Evolutionary conservation across 2,888 invertebrate species (phyloP), one percentile per base, ranked within the genome.

Genomic region (Thymelicus sylvestris): DNA sequence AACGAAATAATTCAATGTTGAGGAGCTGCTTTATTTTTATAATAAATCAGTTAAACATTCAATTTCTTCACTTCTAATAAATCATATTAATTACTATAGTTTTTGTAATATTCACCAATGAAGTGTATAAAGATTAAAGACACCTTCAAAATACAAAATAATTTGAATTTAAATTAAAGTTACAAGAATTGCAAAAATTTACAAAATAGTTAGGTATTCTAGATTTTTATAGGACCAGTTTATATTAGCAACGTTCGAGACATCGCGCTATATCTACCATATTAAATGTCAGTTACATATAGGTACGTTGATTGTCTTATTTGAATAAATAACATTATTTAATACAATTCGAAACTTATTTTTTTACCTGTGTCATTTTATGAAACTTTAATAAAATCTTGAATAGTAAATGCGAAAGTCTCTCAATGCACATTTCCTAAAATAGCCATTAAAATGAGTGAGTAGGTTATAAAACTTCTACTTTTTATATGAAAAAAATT

Each of bases 31-130:
- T 52, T 52, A 19, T 12, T 13, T 47, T 13, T 47, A 7, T 15
- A 19, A 61, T 61, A 15, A 19, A 61, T 61, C 44, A 44, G 6
- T 15, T 6, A 57, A 57, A 44, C 12, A 61, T 41, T 41, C 60
- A 61, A 44, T 61, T 61, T 44, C 61, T 44, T 61, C 61, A 61
- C 41, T 61, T 2, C 12, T 19, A 19, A 44, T 52, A 52, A 6
- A 52, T 52, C 50, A 52, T 52, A 15, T 19, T 52, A 7, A 52
- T 15, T 52, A 52, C 19, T 19, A 44, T 12, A 52, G 15, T n/a
- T 19, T 52, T 52, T 19, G 50, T 19, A 52, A 52, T 52, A 44
- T 44, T 10, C 44, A 44, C 12, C 44, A 10, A 44, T 44, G 12
- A 44, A 8, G 12, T 10, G 12, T 44, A 44, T 2, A 44, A 12